A percentile compares a stretch with the other conserved stretches of the same genome.
Evolutionary conservation across 2,888 invertebrate species (phyloP).

Genomic region (Odontocerum albicorne): DNA sequence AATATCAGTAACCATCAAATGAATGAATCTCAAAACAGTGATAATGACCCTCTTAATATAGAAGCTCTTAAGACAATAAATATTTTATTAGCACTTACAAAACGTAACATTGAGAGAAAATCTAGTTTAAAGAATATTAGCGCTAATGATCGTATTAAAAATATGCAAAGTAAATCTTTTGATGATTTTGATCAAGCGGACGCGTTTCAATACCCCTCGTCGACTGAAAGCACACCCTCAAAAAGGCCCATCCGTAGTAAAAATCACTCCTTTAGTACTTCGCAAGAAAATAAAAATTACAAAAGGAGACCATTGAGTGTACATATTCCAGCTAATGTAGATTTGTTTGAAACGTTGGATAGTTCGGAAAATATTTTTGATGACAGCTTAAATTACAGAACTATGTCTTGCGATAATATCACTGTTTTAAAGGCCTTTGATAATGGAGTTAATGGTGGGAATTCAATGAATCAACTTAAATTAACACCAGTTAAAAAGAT

Average conservation of each 20-base stretch:
- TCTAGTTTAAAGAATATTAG: constrained; percentile 53
- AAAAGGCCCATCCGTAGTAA: constrained; percentile 48
- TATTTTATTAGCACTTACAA: constrained; percentile 45
- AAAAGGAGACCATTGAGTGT: constrained; percentile 53
- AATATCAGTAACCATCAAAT: constrained; percentile 45
- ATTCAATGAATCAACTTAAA: constrained; percentile 30
- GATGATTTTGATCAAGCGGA: constrained; percentile 50
- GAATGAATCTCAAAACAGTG: constrained; percentile 42
- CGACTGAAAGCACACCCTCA: constrained; percentile 49
- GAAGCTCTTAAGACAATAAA: constrained; percentile 59
- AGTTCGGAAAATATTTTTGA: constrained; percentile 50
- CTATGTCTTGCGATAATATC: constrained; percentile 43
- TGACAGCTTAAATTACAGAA: constrained; percentile 41
- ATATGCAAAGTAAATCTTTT: constrained; percentile 45
- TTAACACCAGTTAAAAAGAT: constrained; percentile 32
- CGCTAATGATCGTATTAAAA: constrained; percentile 44
- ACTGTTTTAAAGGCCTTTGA: constrained; percentile 32
- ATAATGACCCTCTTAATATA: constrained; percentile 55
- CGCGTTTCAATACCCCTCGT: constrained; percentile 46
- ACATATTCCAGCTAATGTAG: constrained; percentile 50
- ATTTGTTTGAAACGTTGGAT: constrained; percentile 50
- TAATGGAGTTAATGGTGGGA: constrained; percentile 20
- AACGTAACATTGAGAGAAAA: constrained; percentile 51
- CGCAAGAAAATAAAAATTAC: constrained; percentile 41
- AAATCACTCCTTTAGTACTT: constrained; percentile 49